Evolutionary conservation across 2,797 vertebrate species (phyloP), one percentile per base, ranked within the genome.

Genomic region (Manis crassicaudata): DNA sequence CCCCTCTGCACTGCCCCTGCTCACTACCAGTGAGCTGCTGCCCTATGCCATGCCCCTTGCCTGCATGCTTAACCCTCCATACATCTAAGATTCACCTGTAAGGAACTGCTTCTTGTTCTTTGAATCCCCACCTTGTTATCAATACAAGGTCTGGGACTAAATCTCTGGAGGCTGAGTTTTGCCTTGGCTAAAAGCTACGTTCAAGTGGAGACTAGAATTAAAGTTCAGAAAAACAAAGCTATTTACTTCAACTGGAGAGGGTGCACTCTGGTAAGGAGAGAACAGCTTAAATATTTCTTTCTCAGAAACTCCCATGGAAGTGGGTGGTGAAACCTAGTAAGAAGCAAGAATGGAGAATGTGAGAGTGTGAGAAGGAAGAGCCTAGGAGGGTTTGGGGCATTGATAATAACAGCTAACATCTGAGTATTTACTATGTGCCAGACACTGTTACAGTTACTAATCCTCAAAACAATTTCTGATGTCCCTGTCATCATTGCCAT

Each of bases 181-280:
- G 6, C 40, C 0, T 58, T 86, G 35, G 50, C 25, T 88, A 50
- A 84, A 73, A 56, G 70, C 37, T 89, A 29, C 4, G 1, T 88
- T 70, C 62, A 35, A 43, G 2, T 10, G 3, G 56, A 67, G 23
- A 50, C 60, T 72, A 63, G 40, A 91, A 70, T 79, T 88, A 37
- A 88, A 89, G 52, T 40, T 89, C 43, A 92, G 80, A 82, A 86
- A 81, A 92, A 76, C 67, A 82, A 89, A 89, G 37, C n/a, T 20
- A 52, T 63, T 92, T 54, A 92, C 88, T 86, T 2, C n/a, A 76
- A 89, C 40, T 58, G 14, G 23, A 93, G 35, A 95, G 50, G 63
- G 56, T 68, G 20, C 29, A 52, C 14, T 40, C 18, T 46, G 32
- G 52, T 56, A 56, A 83, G 23, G 50, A 83, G 43, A 93, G 52